These are phyloP conservation scores for Drosophila pruinosa DNA, from an alignment of 1,140 invertebrate genomes.

Conservation along the genomic window DNA sequence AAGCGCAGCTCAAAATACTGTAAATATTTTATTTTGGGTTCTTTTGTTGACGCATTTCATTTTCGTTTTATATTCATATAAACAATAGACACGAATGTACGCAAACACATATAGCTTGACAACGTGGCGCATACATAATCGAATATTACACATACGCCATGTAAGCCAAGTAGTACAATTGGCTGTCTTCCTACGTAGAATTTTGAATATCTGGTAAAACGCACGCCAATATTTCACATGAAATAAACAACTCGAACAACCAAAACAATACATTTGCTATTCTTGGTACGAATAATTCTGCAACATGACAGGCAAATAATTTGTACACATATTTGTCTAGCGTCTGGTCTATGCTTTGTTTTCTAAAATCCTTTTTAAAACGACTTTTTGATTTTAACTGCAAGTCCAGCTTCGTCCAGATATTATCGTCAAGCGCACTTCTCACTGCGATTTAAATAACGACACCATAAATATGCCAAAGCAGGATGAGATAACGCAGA, in stretches of 20 bases:
- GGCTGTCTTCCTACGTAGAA: constrained; percentile 22
- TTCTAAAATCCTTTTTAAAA: neutral
- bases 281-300: neutral
- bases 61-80: constrained; percentile 46
- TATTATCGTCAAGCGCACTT: neutral
- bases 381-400: neutral
- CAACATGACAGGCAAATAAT: constrained; percentile 22
- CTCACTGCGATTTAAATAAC: constrained; percentile 7
- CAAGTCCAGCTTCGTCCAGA: neutral
- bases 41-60: constrained; percentile 18
- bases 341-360: constrained; percentile 19
- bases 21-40: constrained; percentile 46
- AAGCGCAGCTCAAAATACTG: constrained; percentile 93
- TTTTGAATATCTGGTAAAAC: constrained; percentile 41
- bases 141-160: constrained; percentile 68
- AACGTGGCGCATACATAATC: constrained; percentile 59
- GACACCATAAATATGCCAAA: constrained; percentile 13
- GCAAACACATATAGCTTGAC: constrained; percentile 12
- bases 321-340: constrained; percentile 17
- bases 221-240: constrained; percentile 17
- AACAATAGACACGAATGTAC: constrained; percentile 30
- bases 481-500: neutral
- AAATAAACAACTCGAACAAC: constrained; percentile 3
- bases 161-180: constrained; percentile 41
- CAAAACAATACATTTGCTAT: constrained; percentile 23